Percentiles rank a stretch among this genome's conserved stretches.
These are phyloP conservation scores for Prietella phreatophila DNA, from an alignment of 2,113 vertebrate genomes.

Conservation along the genomic window DNA sequence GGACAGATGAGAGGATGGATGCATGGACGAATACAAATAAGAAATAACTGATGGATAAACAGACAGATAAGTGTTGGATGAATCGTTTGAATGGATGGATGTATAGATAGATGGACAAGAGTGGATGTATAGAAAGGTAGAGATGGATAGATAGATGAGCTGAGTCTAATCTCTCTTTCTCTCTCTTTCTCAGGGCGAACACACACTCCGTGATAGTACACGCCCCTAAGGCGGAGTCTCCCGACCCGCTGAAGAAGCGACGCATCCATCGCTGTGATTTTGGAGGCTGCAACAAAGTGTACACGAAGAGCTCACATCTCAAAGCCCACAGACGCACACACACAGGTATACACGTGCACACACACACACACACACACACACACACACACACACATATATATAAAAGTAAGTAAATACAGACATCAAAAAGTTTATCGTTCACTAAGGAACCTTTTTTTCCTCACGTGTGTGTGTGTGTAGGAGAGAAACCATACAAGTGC, in stretches of 20 bases:
- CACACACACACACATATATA: background rate
- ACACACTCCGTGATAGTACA: slow-evolving; percentile 91
- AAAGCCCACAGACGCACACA: slow-evolving; percentile 97
- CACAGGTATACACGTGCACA: slow-evolving; percentile 88
- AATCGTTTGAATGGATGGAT: background rate
- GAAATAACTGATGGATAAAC: background rate
- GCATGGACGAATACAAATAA: background rate
- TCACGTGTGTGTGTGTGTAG: slow-evolving; percentile 60
- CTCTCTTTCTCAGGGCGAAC: slow-evolving; percentile 72
- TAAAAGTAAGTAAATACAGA: background rate
- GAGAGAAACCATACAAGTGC: slow-evolving; percentile 98
- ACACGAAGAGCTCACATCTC: slow-evolving; percentile 97
- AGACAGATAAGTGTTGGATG: background rate
- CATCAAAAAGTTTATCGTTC: background rate
- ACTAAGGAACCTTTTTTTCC: background rate
- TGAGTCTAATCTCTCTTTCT: background rate
- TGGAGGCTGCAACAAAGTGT: slow-evolving; percentile 94
- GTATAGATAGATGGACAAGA: background rate
- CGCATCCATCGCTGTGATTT: slow-evolving; percentile 95
- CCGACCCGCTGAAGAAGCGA: slow-evolving; percentile 87
- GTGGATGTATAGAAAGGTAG: background rate
- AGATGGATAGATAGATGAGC: background rate
- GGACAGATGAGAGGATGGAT: background rate
- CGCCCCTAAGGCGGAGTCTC: slow-evolving; percentile 85
- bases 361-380: background rate